Evolutionary conservation across 2,888 invertebrate genomes (phyloP), one percentile per base, ranked within the genome.

Genomic region (Anoplius nigerrimus): DNA sequence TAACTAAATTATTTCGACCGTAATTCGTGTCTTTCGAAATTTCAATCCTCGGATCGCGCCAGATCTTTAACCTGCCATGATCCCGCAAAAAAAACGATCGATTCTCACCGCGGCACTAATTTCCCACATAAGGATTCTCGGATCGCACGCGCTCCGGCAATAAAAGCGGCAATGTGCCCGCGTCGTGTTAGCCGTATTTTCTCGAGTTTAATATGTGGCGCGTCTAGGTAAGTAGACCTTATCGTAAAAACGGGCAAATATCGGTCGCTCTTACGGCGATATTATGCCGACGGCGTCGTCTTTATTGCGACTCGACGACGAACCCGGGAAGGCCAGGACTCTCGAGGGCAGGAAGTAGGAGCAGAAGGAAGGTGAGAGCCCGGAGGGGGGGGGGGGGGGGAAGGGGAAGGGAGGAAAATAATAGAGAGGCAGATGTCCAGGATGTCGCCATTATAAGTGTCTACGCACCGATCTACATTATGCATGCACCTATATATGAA

Each of bases 231-330:
- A 80, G 80, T 81, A 73, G 69, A 70, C 80, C 81, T 87, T 86
- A 82, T 34, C 82, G 84, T 86, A 87, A 87, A 87, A 13, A 87
- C 74, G 82, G n/a, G 84, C 80, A 85, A 86, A 87, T 88, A 88
- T 86, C 85, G 80, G 82, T 78, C 81, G 81, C 79, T 81, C 81
- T 84, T 85, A 88, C 84, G 84, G 77, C 79, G 63, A 72, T 82
- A 87, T 88, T 88, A 88, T 87, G 80, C 86, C 80, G 74, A 72
- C 63, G 68, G 74, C 71, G 74, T 76, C 63, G 76, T 64, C 82
- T 83, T 85, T 85, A 85, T 85, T 83, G 80, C 75, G 76, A 75
- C 82, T 82, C 81, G 82, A n/a, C 83, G 45, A 59, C 63, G 18
- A 42, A 71, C 62, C 58, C 63, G 54, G 71, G 62, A 55, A 62